These are phyloP conservation scores for Tetheella fluctuosa DNA, from an alignment of 2,888 invertebrate genomes.

Conservation along the genomic window DNA sequence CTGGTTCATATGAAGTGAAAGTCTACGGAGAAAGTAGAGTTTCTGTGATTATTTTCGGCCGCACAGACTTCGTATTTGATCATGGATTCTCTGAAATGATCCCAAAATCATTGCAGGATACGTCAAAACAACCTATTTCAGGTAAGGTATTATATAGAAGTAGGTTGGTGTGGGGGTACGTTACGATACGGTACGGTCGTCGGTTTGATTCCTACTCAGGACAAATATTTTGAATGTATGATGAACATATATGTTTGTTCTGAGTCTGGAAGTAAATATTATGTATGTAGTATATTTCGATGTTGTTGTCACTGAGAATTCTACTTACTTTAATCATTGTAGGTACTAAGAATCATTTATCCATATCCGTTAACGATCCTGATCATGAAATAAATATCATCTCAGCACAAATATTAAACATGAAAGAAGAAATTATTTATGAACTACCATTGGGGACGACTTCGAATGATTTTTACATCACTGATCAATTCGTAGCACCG, in stretches of 20 bases:
- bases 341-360: slow-evolving; percentile 2
- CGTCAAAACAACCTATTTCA: slow-evolving; percentile 28
- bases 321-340: neutral
- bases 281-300: too few species aligned
- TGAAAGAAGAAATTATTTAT: slow-evolving; percentile 16
- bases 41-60: slow-evolving; percentile 19
- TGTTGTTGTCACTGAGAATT: too few species aligned
- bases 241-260: too few species aligned
- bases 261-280: too few species aligned
- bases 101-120: slow-evolving; percentile 23
- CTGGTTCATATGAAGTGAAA: neutral
- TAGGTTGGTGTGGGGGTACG: too few species aligned
- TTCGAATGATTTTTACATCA: slow-evolving; percentile 26
- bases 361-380: slow-evolving; percentile 11
- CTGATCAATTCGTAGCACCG: slow-evolving; percentile 28
- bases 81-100: slow-evolving; percentile 32
- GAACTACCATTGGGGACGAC: slow-evolving; percentile 21
- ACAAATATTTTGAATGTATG: too few species aligned
- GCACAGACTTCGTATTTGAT: slow-evolving; percentile 35
- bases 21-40: slow-evolving; percentile 13
- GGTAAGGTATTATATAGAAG: slow-evolving; percentile 17
- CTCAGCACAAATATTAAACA: slow-evolving; percentile 21
- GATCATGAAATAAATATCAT: slow-evolving; percentile 23
- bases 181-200: too few species aligned
- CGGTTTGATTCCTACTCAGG: too few species aligned